Evolutionary conservation across 2,113 vertebrate genomes (phyloP).

Genomic region (Ptychochromis oligacanthus): DNA sequence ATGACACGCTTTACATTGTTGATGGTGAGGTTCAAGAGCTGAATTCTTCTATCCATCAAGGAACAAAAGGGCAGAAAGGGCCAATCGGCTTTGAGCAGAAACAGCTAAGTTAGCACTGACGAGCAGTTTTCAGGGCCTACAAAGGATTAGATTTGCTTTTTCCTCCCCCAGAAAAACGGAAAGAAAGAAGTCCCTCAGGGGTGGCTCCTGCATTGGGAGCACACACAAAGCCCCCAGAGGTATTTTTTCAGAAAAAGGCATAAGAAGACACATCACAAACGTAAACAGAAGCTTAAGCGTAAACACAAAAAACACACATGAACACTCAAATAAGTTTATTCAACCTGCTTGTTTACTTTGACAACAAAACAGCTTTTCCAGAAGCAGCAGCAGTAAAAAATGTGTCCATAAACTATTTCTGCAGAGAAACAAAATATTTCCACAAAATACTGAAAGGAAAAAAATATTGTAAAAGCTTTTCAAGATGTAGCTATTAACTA

Average conservation of each 20-base stretch:
- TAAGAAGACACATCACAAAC: neutral
- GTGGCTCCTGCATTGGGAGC: neutral
- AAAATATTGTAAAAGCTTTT: neutral
- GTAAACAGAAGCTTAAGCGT: neutral
- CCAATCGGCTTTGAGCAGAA: neutral
- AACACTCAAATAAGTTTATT: neutral
- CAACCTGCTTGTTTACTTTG: neutral
- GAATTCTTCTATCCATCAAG: neutral
- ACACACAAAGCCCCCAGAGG: neutral
- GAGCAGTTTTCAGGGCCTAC: neutral
- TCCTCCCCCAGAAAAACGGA: neutral
- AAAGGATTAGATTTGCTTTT: neutral
- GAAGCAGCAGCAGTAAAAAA: neutral
- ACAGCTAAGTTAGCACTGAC: neutral
- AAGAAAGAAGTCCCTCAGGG: neutral
- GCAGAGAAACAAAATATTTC: neutral
- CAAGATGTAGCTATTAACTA: neutral
- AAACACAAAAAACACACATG: neutral
- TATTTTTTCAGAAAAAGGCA: neutral
- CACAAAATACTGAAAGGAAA: neutral
- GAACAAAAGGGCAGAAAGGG: neutral
- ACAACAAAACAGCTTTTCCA: neutral
- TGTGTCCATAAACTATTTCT: neutral
- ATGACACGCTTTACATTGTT: neutral
- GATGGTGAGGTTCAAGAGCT: neutral